These are phyloP conservation scores for Chelonus insularis DNA, from an alignment of 1,140 invertebrate species.

Conservation along the genomic window DNA sequence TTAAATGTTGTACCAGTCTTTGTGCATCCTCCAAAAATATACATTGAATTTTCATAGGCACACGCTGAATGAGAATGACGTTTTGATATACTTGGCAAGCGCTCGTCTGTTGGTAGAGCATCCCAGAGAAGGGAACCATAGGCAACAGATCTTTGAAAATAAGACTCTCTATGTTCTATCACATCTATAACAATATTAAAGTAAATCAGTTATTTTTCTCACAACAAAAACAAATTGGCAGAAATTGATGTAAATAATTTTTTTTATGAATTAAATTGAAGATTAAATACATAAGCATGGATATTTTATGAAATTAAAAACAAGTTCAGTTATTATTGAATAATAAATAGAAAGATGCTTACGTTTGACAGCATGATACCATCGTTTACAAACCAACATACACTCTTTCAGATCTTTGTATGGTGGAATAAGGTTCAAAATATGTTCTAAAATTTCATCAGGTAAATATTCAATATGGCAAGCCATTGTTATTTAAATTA, in stretches of 20 bases:
- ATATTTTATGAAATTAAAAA: too few relatives aligned
- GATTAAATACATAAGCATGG: background rate
- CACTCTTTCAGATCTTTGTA: slow-evolving; percentile 88
- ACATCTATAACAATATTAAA: slow-evolving; percentile 67
- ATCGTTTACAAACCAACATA: slow-evolving; percentile 82
- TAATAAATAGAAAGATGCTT: slow-evolving; percentile 45
- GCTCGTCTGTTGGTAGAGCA: slow-evolving; percentile 57
- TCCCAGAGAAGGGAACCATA: slow-evolving; percentile 73
- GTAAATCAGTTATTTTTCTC: background rate
- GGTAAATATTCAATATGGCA: slow-evolving; percentile 74
- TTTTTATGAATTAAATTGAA: too few relatives aligned
- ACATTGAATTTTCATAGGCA: slow-evolving; percentile 83
- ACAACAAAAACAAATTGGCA: too few relatives aligned
- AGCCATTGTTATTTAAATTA: slow-evolving; percentile 43
- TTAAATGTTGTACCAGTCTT: slow-evolving; percentile 94
- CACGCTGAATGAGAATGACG: slow-evolving; percentile 91
- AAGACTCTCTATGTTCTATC: slow-evolving; percentile 67
- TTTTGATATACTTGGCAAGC: slow-evolving; percentile 76
- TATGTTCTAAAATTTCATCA: slow-evolving; percentile 91
- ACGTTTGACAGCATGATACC: slow-evolving; percentile 82
- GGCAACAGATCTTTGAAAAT: slow-evolving; percentile 69
- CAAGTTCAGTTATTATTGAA: slow-evolving; percentile 12
- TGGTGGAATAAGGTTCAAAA: slow-evolving; percentile 84
- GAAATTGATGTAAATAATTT: too few relatives aligned
- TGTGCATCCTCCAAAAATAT: slow-evolving; percentile 96